Conservation (phyloP, 2,797 vertebrate genomes). For the Psittacula derbiana region DNA sequence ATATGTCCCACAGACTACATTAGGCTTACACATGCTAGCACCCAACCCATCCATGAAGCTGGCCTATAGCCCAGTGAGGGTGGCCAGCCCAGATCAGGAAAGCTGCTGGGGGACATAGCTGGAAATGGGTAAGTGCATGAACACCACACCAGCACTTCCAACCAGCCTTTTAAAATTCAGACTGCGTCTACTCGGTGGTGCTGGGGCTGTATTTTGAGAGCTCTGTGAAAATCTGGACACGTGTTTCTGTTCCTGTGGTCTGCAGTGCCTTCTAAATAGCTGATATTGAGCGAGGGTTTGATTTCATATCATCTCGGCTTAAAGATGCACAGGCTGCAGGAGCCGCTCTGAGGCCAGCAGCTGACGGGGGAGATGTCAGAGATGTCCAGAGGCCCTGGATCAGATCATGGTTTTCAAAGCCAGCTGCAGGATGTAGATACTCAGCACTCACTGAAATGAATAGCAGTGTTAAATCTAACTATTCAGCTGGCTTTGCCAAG, state of each 20-base stretch:
- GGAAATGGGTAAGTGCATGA: neutral
- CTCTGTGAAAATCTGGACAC: neutral
- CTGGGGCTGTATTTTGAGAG: neutral
- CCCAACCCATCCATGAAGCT: neutral
- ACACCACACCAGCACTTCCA: neutral
- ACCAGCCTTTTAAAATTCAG: neutral
- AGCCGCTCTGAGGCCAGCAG: neutral
- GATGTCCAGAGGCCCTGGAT: neutral
- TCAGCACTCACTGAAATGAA: neutral
- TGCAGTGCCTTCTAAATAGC: neutral
- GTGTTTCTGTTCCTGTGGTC: neutral
- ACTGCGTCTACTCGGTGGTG: accelerated
- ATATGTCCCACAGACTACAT: neutral
- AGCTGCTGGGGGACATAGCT: neutral
- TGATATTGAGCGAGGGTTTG: accelerated
- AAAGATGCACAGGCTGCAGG: neutral
- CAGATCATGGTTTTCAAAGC: neutral
- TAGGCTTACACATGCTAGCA: neutral
- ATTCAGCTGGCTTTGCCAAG: neutral
- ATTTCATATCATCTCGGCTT: neutral
- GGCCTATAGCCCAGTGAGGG: neutral
- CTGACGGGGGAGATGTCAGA: neutral
- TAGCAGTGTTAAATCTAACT: neutral
- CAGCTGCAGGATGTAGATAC: neutral
- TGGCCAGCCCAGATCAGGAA: neutral